Conservation (phyloP, 2,113 vertebrate genomes). For the Polypterus senegalus region DNA sequence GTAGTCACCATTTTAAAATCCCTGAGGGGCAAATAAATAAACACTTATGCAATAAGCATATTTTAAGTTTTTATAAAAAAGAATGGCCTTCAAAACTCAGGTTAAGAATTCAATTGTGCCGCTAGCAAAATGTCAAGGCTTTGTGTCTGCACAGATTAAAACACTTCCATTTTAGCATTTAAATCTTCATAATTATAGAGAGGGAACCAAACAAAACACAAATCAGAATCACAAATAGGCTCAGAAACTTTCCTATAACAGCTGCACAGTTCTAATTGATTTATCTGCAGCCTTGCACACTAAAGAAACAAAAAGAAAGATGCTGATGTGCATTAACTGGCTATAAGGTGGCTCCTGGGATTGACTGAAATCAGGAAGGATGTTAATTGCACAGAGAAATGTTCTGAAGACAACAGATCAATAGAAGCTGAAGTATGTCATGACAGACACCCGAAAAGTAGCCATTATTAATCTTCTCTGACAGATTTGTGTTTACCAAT, state of each 20-base stretch:
- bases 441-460: constrained; percentile 30
- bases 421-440: constrained; percentile 37
- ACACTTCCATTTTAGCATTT: too few relatives aligned
- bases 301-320: constrained; percentile 27
- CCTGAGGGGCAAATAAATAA: too few relatives aligned
- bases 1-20: too few relatives aligned
- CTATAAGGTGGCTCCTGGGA: constrained; percentile 41
- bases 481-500: constrained; percentile 21
- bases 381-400: constrained; percentile 23
- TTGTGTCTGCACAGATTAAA: too few relatives aligned
- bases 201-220: too few relatives aligned
- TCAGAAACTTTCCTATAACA: constrained; percentile 32
- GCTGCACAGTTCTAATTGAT: constrained; percentile 44
- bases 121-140: too few relatives aligned
- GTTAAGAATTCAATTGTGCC: too few relatives aligned
- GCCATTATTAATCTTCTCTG: constrained; percentile 33
- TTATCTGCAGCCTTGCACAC: constrained; percentile 38
- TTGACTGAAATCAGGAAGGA: constrained; percentile 31
- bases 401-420: constrained; percentile 28
- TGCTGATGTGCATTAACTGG: constrained; percentile 46
- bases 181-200: too few relatives aligned
- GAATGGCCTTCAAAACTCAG: too few relatives aligned
- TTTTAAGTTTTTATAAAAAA: too few relatives aligned
- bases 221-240: background rate
- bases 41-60: too few relatives aligned